A percentile compares a stretch with the other conserved stretches of the same genome.
These are phyloP conservation scores for Bombus sylvicola DNA, from an alignment of 1,140 invertebrate genomes.

Conservation along the genomic window DNA sequence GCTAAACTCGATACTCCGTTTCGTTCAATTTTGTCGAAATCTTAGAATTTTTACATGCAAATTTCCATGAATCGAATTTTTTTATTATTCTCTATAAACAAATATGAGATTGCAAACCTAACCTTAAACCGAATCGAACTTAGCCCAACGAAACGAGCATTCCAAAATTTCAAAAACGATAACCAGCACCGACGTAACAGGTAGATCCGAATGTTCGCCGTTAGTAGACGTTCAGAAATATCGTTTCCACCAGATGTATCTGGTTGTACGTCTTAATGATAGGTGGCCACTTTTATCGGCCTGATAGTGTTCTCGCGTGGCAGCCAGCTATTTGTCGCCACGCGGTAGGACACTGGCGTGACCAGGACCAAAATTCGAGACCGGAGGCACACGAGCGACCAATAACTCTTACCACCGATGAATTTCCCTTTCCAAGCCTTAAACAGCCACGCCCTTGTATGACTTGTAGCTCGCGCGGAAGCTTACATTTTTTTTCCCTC, in stretches of 20 bases:
- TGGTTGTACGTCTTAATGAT: background rate
- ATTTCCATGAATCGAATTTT: too few species aligned
- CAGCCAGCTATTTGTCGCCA: background rate
- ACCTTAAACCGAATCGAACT: too few species aligned
- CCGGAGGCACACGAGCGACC: background rate
- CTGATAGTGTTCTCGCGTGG: conserved; percentile 26
- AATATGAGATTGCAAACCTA: too few species aligned
- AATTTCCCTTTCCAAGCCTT: background rate
- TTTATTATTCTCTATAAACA: too few species aligned
- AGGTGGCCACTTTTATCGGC: background rate
- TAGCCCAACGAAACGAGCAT: background rate
- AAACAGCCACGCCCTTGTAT: background rate
- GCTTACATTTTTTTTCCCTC: background rate
- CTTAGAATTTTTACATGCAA: too few species aligned
- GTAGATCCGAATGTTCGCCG: background rate
- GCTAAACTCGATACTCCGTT: too few species aligned
- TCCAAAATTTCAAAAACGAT: too few species aligned
- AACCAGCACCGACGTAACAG: background rate
- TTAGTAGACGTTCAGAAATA: background rate
- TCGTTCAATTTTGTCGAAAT: too few species aligned
- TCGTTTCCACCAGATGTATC: background rate
- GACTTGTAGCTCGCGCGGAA: background rate
- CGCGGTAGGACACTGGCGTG: background rate
- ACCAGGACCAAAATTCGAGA: conserved; percentile 13
- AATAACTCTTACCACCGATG: background rate